Conservation (phyloP, 2,113 vertebrate genomes). For the Podarcis cretensis region DNA sequence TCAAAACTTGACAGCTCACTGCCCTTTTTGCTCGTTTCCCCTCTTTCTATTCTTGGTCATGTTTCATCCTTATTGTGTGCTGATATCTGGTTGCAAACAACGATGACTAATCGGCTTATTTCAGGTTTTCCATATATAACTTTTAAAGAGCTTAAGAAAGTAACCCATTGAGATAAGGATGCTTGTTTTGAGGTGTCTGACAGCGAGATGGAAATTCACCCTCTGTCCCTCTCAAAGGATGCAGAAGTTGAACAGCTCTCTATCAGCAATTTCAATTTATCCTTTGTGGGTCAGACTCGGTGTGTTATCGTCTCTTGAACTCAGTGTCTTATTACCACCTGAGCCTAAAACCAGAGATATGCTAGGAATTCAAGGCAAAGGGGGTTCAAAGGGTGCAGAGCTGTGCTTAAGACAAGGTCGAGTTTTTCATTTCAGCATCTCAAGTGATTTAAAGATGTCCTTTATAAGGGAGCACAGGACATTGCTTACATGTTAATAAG, state of each 20-base stretch:
- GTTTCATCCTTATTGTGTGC: conserved; percentile 53
- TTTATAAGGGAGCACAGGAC: conserved; percentile 10
- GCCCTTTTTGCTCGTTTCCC: conserved; percentile 8
- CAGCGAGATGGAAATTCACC: conserved; percentile 60
- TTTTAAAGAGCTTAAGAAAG: conserved; percentile 73
- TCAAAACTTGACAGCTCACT: conserved; percentile 20
- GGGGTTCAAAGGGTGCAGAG: conserved; percentile 50
- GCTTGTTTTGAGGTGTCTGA: conserved; percentile 66
- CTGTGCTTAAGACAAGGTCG: conserved; percentile 35
- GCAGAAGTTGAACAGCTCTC: conserved; percentile 63
- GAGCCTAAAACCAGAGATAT: conserved; percentile 52
- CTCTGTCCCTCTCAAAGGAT: conserved; percentile 41
- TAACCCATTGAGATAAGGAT: conserved; percentile 66
- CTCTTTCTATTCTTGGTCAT: conserved; percentile 47
- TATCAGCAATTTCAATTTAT: conserved; percentile 73
- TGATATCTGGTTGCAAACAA: conserved; percentile 67
- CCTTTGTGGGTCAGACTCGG: conserved; percentile 64
- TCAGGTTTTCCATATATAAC: conserved; percentile 67
- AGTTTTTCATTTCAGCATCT: conserved; percentile 14
- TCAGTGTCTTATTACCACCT: conserved; percentile 60
- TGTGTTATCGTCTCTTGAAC: conserved; percentile 61
- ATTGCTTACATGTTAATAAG: conserved; percentile 22
- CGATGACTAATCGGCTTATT: conserved; percentile 72
- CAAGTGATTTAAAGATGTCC: conserved; percentile 40
- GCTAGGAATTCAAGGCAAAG: conserved; percentile 47